Evolutionary conservation across 2,888 invertebrate genomes (phyloP).

Genomic region (Cheilosia scutellata): DNA sequence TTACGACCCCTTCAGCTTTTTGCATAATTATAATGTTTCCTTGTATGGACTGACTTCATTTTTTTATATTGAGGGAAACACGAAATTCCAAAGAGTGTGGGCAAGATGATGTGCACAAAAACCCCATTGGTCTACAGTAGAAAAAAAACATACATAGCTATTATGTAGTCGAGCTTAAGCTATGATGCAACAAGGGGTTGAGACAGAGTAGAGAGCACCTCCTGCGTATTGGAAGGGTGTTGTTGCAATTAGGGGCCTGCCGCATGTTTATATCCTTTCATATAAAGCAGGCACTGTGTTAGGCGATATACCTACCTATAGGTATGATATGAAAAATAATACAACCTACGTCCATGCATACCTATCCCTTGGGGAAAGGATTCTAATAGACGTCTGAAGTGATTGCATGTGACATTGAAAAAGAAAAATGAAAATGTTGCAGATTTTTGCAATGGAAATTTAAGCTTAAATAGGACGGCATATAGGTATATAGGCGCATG

Average conservation of each 20-base stretch:
- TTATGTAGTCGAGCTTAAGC: conserved; percentile 2
- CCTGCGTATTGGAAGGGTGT: conserved; percentile 48
- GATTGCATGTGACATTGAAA: conserved; percentile 67
- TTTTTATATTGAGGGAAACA: conserved; percentile 30
- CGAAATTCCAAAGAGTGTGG: conserved; percentile 20
- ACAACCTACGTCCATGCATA: conserved; percentile 20
- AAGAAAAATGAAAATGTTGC: conserved; percentile 2
- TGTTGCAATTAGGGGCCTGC: conserved; percentile 64
- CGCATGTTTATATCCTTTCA: conserved; percentile 42
- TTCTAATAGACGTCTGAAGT: conserved; percentile 53
- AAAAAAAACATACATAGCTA: no score
- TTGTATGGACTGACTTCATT: conserved; percentile 15
- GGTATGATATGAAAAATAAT: conserved; percentile 32
- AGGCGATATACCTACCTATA: background rate
- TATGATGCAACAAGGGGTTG: conserved; percentile 40
- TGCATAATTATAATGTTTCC: conserved; percentile 52
- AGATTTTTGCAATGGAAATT: background rate
- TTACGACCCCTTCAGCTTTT: conserved; percentile 34
- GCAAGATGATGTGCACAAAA: conserved; percentile 20
- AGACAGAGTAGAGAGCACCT: conserved; percentile 16
- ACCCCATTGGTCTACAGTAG: background rate
- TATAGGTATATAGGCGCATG: background rate
- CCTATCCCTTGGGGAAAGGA: conserved; percentile 29
- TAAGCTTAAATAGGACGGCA: background rate
- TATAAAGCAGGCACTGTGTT: conserved; percentile 38